Percentiles rank a stretch among this genome's conserved stretches.
Evolutionary conservation across 2,797 vertebrate genomes (phyloP).

Genomic region (Chaunax sp.): DNA sequence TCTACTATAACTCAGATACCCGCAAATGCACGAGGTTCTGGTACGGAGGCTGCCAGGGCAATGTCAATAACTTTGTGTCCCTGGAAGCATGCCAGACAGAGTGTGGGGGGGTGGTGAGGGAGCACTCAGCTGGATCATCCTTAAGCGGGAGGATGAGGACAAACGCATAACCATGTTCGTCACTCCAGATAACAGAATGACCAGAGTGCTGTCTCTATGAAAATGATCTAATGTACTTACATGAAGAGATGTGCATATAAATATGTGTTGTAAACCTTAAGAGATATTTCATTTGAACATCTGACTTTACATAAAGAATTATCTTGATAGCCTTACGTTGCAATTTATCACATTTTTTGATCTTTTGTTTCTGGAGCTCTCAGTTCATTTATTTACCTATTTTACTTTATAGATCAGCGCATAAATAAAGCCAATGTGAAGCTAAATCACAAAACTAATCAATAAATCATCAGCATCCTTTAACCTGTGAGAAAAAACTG

Average conservation of each 20-base stretch:
- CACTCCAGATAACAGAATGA: no score
- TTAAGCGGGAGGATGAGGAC: slow-evolving; percentile 53
- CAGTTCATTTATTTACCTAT: slow-evolving; percentile 20
- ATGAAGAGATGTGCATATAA: slow-evolving; percentile 6
- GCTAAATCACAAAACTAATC: not conserved
- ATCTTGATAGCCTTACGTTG: not conserved
- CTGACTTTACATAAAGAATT: not conserved
- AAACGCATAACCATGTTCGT: slow-evolving; percentile 39
- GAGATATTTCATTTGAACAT: slow-evolving; percentile 31
- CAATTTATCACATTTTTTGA: not conserved
- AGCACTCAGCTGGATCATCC: slow-evolving; percentile 11
- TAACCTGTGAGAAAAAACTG: slow-evolving; percentile 10
- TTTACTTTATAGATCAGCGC: not conserved
- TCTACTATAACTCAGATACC: slow-evolving; percentile 84
- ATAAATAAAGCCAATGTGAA: slow-evolving; percentile 4
- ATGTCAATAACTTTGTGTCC: slow-evolving; percentile 89
- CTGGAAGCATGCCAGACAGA: slow-evolving; percentile 85
- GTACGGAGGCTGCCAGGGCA: slow-evolving; percentile 93
- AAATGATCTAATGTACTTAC: not conserved
- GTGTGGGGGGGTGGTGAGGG: slow-evolving; percentile 71
- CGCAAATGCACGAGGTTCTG: slow-evolving; percentile 91
- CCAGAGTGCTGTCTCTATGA: not conserved
- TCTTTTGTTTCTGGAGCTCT: no score
- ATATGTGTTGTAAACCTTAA: slow-evolving; percentile 11
- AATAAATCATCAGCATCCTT: slow-evolving; percentile 32